Evolutionary conservation across 2,888 invertebrate genomes (phyloP), one percentile per base, ranked within the genome.

Genomic region (Piscicola geometra): DNA sequence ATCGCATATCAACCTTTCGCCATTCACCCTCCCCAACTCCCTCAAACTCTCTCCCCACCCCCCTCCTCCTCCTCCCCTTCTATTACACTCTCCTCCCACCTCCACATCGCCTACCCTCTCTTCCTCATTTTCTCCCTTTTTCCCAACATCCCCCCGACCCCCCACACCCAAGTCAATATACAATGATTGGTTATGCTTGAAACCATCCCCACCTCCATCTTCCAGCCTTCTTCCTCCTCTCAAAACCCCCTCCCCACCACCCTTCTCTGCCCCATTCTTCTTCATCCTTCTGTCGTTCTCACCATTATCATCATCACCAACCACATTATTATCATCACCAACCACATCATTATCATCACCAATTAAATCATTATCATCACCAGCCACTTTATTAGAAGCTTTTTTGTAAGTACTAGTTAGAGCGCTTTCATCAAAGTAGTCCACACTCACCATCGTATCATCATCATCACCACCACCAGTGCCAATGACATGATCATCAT

Each of bases 11-110:
- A 5, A 56, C 3, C 3, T 56, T n/a, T 56, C 60, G 21, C 12
- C 60, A 56, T 56, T 56, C 60, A 56, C 12, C n/a, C n/a, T 56
- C 25, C n/a, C 60, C 60, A 56, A 56, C 60, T 56, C n/a, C n/a
- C n/a, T 56, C 60, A 56, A 56, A 56, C 60, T 15, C 60, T n/a
- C 60, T 18, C 60, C 60, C 60, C 21, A 56, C 60, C 5, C 25
- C 9, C 25, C n/a, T n/a, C 60, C 25, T 56, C 21, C 25, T 3
- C n/a, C 60, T 21, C n/a, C 60, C 60, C 9, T 56, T 56, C 60
- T n/a, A 56, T 15, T 21, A 47, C 50, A 47, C 50, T 47, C 50
- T 15, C 50, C 60, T 21, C 60, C 60, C 60, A 56, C n/a, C 60
- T 56, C 25, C 60, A 47, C 21, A 21, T 47, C 25, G 60, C 3